A percentile compares a stretch with the other conserved stretches of the same genome.
Evolutionary conservation across 2,797 vertebrate species (phyloP).

Genomic region (Gallirallus australis): DNA sequence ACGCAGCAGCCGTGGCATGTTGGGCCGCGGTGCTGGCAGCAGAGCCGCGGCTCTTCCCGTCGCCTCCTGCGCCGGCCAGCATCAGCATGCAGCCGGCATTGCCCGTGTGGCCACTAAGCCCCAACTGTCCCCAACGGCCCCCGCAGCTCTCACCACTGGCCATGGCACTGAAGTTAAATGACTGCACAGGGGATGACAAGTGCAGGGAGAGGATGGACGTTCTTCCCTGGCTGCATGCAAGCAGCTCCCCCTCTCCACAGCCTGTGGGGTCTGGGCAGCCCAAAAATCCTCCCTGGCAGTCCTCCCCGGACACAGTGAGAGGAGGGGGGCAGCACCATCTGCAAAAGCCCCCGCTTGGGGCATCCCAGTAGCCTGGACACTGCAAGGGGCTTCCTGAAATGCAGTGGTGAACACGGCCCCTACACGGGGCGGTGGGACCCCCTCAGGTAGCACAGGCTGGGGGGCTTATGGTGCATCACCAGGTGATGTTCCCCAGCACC

Average conservation of each 20-base stretch:
- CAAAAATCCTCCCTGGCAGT: not conserved
- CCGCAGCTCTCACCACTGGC: not conserved
- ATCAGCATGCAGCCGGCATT: slow-evolving; percentile 32
- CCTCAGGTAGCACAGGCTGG: accelerated
- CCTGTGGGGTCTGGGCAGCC: not conserved
- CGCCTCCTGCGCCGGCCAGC: not conserved
- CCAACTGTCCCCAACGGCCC: not conserved
- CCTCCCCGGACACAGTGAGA: accelerated
- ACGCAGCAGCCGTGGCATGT: slow-evolving; percentile 19
- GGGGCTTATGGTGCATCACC: accelerated
- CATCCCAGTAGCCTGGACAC: not conserved
- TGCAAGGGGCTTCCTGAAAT: accelerated
- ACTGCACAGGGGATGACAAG: not conserved
- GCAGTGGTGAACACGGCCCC: not conserved
- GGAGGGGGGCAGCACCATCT: not conserved
- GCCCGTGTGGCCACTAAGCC: not conserved
- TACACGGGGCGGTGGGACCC: accelerated
- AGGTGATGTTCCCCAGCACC: not conserved
- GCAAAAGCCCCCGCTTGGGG: accelerated
- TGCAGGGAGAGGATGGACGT: not conserved
- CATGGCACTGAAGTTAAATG: not conserved
- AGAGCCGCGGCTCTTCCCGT: not conserved
- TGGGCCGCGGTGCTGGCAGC: not conserved
- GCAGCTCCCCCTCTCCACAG: not conserved
- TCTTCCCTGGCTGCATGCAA: not conserved